Evolutionary conservation across 2,888 invertebrate species (phyloP), one percentile per base, ranked within the genome.

Genomic region (Ophion ellenae): DNA sequence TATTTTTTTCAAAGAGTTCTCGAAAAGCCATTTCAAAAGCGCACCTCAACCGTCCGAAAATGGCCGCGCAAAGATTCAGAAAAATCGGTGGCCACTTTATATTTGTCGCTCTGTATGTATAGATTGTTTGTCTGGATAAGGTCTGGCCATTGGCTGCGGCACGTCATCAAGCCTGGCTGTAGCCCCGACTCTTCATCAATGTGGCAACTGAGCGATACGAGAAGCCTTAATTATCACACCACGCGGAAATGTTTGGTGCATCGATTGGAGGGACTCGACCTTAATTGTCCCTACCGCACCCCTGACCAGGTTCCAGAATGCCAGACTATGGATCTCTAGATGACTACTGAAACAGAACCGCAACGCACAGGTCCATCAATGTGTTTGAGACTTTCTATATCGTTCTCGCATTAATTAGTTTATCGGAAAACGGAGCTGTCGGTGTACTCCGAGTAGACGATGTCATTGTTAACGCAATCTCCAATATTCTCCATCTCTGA

Each of bases 181-280:
- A 17, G 17, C 9, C 17, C 36, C 1, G 40, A 63, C 63, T 17
- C 20, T 74, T 74, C 61, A 63, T 57, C 45, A 40, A 63, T 70
- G 32, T 32, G 24, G 17, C 11, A 20, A 59, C 63, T 11, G 57
- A 73, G 59, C 67, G 64, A 59, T 66, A 71, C 24, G 59, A 77
- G 73, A 79, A 36, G 79, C 75, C 74, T 82, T 85, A 79, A 85
- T 85, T 79, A 85, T 36, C 53, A 70, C 75, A 66, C 78, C 67
- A 28, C 24, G 64, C 57, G 75, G 66, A 82, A 64, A 83, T 40
- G 47, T 45, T 59, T 69, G 53, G 67, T 57, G 53, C 36, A 73
- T 83, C 80, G 80, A 80, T 86, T 64, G 53, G 32, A 36, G 59
- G 59, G 63, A 53, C 71, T 77, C 73, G 85, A 83, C 80, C 77